phyloP scores from a whole-genome alignment of 1,140 invertebrate species.

The Bombus polaris region DNA sequence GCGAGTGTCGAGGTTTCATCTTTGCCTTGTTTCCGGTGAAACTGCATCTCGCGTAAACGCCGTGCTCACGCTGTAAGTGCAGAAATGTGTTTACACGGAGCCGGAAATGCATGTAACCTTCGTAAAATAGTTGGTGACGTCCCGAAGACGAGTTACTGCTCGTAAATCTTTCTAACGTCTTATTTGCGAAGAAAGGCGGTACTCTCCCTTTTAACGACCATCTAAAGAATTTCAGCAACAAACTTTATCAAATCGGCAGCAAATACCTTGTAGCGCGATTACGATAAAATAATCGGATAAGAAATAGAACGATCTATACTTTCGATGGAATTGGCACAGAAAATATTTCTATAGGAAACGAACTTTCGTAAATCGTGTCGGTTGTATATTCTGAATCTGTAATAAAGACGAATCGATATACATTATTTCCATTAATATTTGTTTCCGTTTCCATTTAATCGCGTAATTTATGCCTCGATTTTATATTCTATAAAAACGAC shows the following conservation, averaged over 20 bases:
- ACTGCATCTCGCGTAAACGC: conserved; percentile 36
- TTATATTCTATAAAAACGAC: conserved; percentile 22
- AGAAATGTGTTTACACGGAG: conserved; percentile 43
- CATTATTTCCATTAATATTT: conserved; percentile 33
- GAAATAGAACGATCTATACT: neutral
- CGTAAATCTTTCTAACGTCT: conserved; percentile 7
- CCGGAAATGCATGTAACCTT: conserved; percentile 30
- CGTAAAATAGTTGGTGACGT: conserved; percentile 16
- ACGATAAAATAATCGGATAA: neutral
- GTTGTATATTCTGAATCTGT: too few relatives aligned
- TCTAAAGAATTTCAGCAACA: neutral
- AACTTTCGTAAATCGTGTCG: neutral
- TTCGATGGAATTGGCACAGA: neutral
- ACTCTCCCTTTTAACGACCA: too few relatives aligned
- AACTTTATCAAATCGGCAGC: too few relatives aligned
- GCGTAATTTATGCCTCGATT: conserved; percentile 37
- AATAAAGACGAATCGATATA: conserved; percentile 21
- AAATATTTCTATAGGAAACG: neutral
- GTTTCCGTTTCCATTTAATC: conserved; percentile 26
- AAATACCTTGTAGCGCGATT: too few relatives aligned
- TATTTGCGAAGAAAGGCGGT: neutral
- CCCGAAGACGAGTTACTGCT: neutral
- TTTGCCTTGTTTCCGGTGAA: conserved; percentile 38
- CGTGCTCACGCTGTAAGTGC: conserved; percentile 36
- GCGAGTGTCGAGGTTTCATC: conserved; percentile 25